phyloP scores from a whole-genome alignment of 2,888 invertebrate genomes.

The Eurytoma adleriae region DNA sequence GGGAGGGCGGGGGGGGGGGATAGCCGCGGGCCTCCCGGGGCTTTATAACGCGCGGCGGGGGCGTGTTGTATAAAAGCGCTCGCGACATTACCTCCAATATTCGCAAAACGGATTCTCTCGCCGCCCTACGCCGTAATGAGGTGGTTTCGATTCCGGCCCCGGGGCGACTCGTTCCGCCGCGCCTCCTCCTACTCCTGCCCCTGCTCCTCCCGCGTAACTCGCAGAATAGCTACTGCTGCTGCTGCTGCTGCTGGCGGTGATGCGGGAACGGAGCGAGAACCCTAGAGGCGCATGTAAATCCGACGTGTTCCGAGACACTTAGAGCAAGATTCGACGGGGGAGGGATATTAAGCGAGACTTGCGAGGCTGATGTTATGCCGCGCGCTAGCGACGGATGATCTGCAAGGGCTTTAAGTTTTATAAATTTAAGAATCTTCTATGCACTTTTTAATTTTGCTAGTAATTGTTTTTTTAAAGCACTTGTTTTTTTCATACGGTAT shows the following conservation, averaged over 20 bases:
- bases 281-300: slow-evolving; percentile 39
- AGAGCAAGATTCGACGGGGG: slow-evolving; percentile 43
- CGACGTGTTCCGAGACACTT: slow-evolving; percentile 45
- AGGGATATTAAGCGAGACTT: slow-evolving; percentile 24
- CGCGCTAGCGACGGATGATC: not conserved
- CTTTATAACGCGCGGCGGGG: slow-evolving; percentile 58
- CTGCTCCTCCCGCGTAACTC: slow-evolving; percentile 16
- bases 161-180: slow-evolving; percentile 65
- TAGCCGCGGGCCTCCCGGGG: slow-evolving; percentile 57
- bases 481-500: no score
- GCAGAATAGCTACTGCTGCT: slow-evolving; percentile 12
- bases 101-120: slow-evolving; percentile 75
- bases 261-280: not conserved
- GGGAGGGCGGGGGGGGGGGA: slow-evolving; percentile 56
- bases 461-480: no score
- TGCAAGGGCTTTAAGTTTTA: not conserved
- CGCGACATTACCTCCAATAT: slow-evolving; percentile 76
- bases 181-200: slow-evolving; percentile 1
- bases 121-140: slow-evolving; percentile 69
- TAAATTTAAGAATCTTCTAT: no score
- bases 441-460: no score
- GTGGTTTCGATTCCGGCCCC: slow-evolving; percentile 76
- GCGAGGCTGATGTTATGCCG: not conserved
- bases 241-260: slow-evolving; percentile 2
- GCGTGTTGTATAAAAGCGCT: slow-evolving; percentile 72